Evolutionary conservation across 2,113 vertebrate species (phyloP), one percentile per base, ranked within the genome.

Genomic region (Melanerpes formicivorus): DNA sequence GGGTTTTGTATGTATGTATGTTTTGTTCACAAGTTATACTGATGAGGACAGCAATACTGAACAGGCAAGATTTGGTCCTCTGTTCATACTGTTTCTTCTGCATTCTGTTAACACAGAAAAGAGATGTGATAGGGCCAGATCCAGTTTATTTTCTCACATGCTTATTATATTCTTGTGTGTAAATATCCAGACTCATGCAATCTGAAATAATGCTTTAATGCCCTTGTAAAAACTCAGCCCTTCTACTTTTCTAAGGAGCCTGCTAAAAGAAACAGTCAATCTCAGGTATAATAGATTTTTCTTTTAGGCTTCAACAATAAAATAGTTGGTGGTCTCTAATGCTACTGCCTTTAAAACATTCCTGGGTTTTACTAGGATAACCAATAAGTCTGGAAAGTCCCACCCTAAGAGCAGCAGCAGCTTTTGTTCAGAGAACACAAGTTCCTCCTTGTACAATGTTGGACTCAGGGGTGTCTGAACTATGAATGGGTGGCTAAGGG

Each of bases 301-400:
- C 95, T 97, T 97, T 93, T 95, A 97, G 96, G 79, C 67, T 96
- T 94, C 81, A 90, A 96, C 93, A 97, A 94, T 97, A 97, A 98
- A 97, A 88, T 96, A 93, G 94, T 95, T 97, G 96, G 97, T 98
- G 97, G 97, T 98, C 97, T 97, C 90, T 94, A 93, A 87, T 70
- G 90, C 96, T 96, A 78, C 84, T 94, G 95, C 91, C 95, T 97
- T 96, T 97, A 96, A 96, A 93, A 97, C 96, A 97, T 97, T 97
- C 97, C 96, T 97, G 74, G 78, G 80, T 96, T 98, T 98, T 97
- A 97, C 97, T 96, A 96, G 95, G 97, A 97, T 97, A 97, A 97
- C 92, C 85, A 65, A 56, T 93, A 97, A 97, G 97, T 94, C 95
- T 96, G 95, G 86, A 52, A 91, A 97, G 95, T 96, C 95, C 96